Base-by-base conservation (phyloP, 1,140 invertebrate genomes). In the Saccostrea glomerata region DNA sequence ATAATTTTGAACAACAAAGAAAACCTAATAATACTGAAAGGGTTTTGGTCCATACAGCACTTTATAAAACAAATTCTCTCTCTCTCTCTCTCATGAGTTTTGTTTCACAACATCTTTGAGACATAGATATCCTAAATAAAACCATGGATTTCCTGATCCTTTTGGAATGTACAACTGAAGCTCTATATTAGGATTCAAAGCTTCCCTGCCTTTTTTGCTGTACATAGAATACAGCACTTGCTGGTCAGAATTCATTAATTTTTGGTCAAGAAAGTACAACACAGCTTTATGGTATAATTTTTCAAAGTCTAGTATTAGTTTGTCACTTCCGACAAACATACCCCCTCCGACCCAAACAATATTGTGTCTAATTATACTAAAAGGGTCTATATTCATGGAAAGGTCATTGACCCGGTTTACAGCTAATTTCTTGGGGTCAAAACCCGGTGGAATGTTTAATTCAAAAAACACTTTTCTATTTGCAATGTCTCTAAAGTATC, bases 221-320 rank as follows among this genome's bases (percentile, higher is more conserved):
- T 91, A 93, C 90, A 92, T 91, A 56, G 91, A 88, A 77, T 91
- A 92, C 36, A 93, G 89, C 17, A 93, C 90, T 84, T 94, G 93
- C 63, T 94, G 93, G 55, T 94, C 93, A 9, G 93, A 92, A 60
- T 90, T 92, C 84, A 92, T 92, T 30, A 94, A 82, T 0, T 90
- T 87, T 77, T 89, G 84, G 23, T 83, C 60, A 13, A 94, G 77
- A 58, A 92, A 91, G 82, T 92, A 91, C 20, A 88, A 63, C 20
- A 93, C 92, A 13, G 90, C 86, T 25, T 77, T 55, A 86, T 92
- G 90, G 87, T 92, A 93, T 23, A 92, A 63, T 30, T 90, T 70
- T 17, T 92, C 91, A 86, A 91, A 92, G 12, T 90, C 73, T 30
- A 90, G 89, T 5, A 93, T 66, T 11, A 90, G 54, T 15, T 60